These are phyloP conservation scores for Syngnathoides biaculeatus DNA, from an alignment of 2,113 vertebrate genomes.

Conservation along the genomic window DNA sequence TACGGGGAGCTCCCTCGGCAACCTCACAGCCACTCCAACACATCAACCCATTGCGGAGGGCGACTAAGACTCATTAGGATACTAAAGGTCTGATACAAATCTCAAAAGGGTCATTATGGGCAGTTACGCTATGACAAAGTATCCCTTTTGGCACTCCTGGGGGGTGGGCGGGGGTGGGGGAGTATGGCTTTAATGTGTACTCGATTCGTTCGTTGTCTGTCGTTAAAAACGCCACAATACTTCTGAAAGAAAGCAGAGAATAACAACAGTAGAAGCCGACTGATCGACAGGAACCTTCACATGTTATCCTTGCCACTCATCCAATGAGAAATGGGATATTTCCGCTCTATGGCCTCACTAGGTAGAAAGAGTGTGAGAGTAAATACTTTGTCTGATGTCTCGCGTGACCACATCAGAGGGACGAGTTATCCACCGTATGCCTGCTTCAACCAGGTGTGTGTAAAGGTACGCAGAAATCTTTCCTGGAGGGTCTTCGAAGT, in stretches of 20 bases:
- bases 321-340: slow-evolving; percentile 1
- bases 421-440: background rate
- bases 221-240: background rate
- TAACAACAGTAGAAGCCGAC: background rate
- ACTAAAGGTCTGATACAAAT: slow-evolving; percentile 49
- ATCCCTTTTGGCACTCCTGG: slow-evolving; percentile 21
- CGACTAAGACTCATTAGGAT: slow-evolving; percentile 59
- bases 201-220: background rate
- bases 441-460: background rate
- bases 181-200: background rate
- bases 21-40: slow-evolving; percentile 48
- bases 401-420: background rate
- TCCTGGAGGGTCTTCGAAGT: background rate
- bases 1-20: slow-evolving; percentile 61
- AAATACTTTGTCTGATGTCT: background rate
- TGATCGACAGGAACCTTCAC: background rate
- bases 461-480: background rate
- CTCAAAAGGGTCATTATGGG: slow-evolving; percentile 56
- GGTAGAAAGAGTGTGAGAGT: background rate
- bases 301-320: slow-evolving; percentile 4
- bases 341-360: background rate
- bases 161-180: too few species aligned
- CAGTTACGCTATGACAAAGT: slow-evolving; percentile 41
- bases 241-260: slow-evolving; percentile 11
- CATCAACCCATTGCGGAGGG: slow-evolving; percentile 42